Evolutionary conservation across 1,140 invertebrate species (phyloP).

Genomic region (Drosophila sturtevanti): DNA sequence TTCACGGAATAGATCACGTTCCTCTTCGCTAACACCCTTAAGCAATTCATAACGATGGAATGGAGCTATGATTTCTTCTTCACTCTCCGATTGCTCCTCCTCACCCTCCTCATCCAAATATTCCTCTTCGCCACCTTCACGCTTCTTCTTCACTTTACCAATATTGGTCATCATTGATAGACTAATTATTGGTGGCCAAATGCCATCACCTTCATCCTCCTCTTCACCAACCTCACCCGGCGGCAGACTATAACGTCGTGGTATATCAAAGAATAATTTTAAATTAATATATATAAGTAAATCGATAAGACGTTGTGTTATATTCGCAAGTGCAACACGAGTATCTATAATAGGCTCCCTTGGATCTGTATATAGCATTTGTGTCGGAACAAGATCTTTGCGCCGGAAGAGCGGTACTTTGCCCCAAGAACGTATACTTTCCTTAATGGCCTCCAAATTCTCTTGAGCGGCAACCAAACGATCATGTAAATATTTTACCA

Average conservation of each 20-base stretch:
- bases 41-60: conserved; percentile 59
- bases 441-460: conserved; percentile 80
- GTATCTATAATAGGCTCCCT: conserved; percentile 79
- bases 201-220: conserved; percentile 45
- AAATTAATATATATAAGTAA: conserved; percentile 85
- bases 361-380: conserved; percentile 84
- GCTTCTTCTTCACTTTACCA: conserved; percentile 36
- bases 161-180: conserved; percentile 46
- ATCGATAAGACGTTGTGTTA: conserved; percentile 84
- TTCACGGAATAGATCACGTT: conserved; percentile 63
- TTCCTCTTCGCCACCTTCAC: conserved; percentile 27
- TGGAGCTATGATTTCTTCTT: conserved; percentile 52
- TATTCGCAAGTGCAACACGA: conserved; percentile 71
- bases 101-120: conserved; percentile 41
- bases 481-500: conserved; percentile 83
- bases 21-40: conserved; percentile 42
- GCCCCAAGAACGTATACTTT: conserved; percentile 85
- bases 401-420: conserved; percentile 85
- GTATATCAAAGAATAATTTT: conserved; percentile 84
- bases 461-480: conserved; percentile 86
- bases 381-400: conserved; percentile 84
- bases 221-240: conserved; percentile 54
- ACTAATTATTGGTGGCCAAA: conserved; percentile 52
- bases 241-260: conserved; percentile 53
- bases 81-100: conserved; percentile 52